Base-by-base conservation (phyloP, 2,113 vertebrate species). In the Amphiprion percula region DNA sequence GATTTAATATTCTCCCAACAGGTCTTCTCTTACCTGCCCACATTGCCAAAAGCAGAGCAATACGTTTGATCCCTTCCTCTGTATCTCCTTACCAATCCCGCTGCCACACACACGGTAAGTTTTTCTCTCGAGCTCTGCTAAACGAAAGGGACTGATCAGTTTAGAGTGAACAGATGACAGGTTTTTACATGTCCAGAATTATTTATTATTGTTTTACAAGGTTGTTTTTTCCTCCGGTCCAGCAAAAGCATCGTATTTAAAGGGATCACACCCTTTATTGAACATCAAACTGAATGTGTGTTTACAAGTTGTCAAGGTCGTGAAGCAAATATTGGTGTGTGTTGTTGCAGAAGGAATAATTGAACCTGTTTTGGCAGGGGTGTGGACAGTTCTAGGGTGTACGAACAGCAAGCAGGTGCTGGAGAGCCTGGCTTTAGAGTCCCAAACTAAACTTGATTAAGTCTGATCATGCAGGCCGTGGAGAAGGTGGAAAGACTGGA, bases 1-100 rank as follows among this genome's bases (percentile, higher is more conserved):
- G 4, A 44, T 26, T 63, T 21, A 28, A 41, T 86, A 82, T 2
- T 52, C 50, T 46, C 37, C 79, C 77, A 46, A 76, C 79, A 99
- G 98, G 93, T 99, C 97, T 4, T 99, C 98, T 24, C 95, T 99
- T 92, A 99, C 98, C 1, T 99, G 98, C 80, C 98, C 97, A 55
- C 97, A 99, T 87, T 99, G 98, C 91, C 98, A 97, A 95, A 99
- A 99, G 91, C 98, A 99, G 91, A 99, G 98, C 93, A 99, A 99
- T 87, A 99, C 98, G 6, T 99, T 99, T 55, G 98, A 99, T 89
- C 98, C 97, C 47, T 99, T 99, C 86, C 96, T 99, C 41, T 99
- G 98, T 91, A 98, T 99, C 93, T 99, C 98, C 37, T 92, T 99
- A 89, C 98, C 97, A 1, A 99, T 99, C 85, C 98, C 97, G 12